phyloP scores from a whole-genome alignment of 2,888 invertebrate genomes.

The Diploptera punctata region DNA sequence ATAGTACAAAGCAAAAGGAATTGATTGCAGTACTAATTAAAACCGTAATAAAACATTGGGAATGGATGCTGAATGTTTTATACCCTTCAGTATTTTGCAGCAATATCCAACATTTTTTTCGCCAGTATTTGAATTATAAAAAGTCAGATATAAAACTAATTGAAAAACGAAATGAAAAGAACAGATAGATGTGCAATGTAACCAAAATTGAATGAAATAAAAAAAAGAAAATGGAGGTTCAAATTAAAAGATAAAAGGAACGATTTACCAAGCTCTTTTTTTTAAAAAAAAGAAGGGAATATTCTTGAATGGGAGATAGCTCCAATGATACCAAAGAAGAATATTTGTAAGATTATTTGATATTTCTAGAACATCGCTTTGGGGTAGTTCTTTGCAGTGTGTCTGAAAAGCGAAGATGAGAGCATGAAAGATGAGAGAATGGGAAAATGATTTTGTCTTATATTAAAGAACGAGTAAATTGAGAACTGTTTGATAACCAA shows the following conservation, averaged over 20 bases:
- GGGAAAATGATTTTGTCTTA: neutral
- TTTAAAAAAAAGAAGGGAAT: neutral
- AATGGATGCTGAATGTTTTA: neutral
- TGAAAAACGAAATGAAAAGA: neutral
- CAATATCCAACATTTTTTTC: neutral
- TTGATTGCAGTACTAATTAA: neutral
- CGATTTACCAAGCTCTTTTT: slow-evolving; percentile 9
- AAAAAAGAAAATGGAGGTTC: neutral
- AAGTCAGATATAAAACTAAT: slow-evolving; percentile 1
- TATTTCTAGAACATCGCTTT: neutral
- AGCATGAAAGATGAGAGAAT: neutral
- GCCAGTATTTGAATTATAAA: slow-evolving; percentile 7
- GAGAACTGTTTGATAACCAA: too few species aligned
- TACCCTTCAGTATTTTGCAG: too few species aligned
- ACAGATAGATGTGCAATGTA: neutral
- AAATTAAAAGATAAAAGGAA: neutral
- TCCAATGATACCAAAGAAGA: neutral
- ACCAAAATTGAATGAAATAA: neutral
- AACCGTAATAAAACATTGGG: neutral
- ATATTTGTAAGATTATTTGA: neutral
- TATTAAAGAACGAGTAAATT: neutral
- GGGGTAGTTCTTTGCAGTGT: neutral
- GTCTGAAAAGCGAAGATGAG: too few species aligned
- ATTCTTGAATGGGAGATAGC: neutral
- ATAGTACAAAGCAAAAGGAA: slow-evolving; percentile 4